Evolutionary conservation across 2,797 vertebrate genomes (phyloP).

Genomic region (Masticophis lateralis): DNA sequence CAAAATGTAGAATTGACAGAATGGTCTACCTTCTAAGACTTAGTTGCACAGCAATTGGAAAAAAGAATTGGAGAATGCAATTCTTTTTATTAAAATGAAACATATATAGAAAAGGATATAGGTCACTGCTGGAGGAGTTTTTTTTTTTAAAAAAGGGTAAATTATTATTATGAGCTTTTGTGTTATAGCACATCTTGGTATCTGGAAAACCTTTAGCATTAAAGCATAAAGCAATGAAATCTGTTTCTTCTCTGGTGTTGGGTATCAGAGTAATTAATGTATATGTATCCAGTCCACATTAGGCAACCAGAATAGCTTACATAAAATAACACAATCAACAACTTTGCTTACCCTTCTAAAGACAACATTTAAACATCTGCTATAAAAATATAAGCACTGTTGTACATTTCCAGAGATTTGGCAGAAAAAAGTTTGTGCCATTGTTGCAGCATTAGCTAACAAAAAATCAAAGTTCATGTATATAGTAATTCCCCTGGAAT

Average conservation of each 20-base stretch:
- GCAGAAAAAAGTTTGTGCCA: neutral
- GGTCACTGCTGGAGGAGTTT: neutral
- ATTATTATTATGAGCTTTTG: neutral
- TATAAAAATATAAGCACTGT: slow-evolving; percentile 10
- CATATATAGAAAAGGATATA: neutral
- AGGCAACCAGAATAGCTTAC: neutral
- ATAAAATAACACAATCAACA: slow-evolving; percentile 5
- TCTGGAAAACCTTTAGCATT: neutral
- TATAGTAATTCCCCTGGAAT: neutral
- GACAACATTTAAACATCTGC: neutral
- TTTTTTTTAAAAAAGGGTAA: neutral
- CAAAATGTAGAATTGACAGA: neutral
- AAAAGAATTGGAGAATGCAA: neutral
- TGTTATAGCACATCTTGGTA: neutral
- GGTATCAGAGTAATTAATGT: neutral
- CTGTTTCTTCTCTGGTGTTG: neutral
- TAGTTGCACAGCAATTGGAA: neutral
- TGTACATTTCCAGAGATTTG: neutral
- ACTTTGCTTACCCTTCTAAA: neutral
- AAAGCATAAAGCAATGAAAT: neutral
- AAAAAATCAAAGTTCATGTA: neutral
- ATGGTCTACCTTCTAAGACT: neutral
- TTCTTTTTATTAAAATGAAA: neutral
- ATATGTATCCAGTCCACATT: neutral
- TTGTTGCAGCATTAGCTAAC: neutral